These are phyloP conservation scores for Lacerta agilis DNA, from an alignment of 2,797 vertebrate genomes.

Conservation along the genomic window DNA sequence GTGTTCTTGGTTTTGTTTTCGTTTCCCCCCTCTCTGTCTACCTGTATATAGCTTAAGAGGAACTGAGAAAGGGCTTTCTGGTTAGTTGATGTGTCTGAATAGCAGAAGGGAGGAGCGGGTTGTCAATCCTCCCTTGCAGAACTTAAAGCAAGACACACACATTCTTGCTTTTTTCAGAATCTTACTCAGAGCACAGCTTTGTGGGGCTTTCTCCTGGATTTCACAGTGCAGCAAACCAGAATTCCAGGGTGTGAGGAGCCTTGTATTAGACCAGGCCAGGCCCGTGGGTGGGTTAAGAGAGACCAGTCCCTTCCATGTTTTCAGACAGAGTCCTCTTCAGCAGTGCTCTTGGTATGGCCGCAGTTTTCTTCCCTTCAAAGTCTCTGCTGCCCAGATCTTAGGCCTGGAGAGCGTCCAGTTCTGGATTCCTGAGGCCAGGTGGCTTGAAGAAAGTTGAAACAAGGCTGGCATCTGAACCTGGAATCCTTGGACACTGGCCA, in stretches of 20 bases:
- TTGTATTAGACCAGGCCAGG: not conserved
- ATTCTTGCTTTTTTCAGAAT: not conserved
- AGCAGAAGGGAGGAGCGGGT: not conserved
- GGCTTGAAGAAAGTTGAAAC: no score
- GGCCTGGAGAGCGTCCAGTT: not conserved
- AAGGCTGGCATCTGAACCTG: no score
- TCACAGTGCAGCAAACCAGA: not conserved
- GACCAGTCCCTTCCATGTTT: not conserved
- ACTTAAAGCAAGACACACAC: not conserved
- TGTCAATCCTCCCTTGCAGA: not conserved
- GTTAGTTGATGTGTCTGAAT: not conserved
- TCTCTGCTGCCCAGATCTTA: not conserved
- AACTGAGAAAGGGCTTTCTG: not conserved
- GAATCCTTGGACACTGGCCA: no score
- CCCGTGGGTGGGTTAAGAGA: not conserved
- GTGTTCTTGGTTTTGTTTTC: not conserved
- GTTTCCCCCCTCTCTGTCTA: conserved; percentile 19
- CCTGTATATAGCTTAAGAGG: conserved; percentile 15
- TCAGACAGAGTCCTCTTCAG: no score
- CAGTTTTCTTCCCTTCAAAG: no score
- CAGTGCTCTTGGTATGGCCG: no score
- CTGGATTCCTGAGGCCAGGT: not conserved
- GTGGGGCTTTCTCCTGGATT: not conserved
- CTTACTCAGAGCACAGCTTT: not conserved
- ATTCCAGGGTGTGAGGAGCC: not conserved